Evolutionary conservation across 2,797 vertebrate genomes (phyloP).

Genomic region (Coreius guichenoti): DNA sequence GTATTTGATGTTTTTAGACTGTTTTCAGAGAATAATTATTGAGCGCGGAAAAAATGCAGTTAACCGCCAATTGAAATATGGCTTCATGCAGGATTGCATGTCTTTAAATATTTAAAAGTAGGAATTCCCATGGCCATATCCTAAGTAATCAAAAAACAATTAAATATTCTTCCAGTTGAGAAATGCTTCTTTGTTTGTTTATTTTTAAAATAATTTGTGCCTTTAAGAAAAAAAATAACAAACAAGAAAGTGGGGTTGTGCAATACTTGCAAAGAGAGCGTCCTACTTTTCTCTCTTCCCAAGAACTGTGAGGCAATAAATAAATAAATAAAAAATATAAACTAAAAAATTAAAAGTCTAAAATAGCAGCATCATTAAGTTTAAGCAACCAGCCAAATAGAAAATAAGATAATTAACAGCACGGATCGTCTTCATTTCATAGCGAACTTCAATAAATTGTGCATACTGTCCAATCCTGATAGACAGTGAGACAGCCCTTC

Average conservation of each 20-base stretch:
- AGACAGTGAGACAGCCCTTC: conserved; percentile 59
- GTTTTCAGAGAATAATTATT: conserved; percentile 76
- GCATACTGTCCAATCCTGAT: conserved; percentile 66
- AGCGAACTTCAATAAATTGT: conserved; percentile 62
- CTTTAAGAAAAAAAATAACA: conserved; percentile 67
- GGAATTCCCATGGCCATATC: conserved; percentile 81
- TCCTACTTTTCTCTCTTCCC: conserved; percentile 77
- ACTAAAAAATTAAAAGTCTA: conserved; percentile 67
- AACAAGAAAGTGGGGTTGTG: conserved; percentile 74
- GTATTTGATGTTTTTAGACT: conserved; percentile 68
- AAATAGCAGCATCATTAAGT: conserved; percentile 74
- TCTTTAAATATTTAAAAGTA: conserved; percentile 87
- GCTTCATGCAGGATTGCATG: conserved; percentile 75
- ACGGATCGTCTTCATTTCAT: conserved; percentile 71
- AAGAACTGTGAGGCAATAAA: conserved; percentile 75
- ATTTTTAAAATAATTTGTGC: conserved; percentile 81
- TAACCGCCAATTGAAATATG: conserved; percentile 81
- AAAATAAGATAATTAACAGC: conserved; percentile 75
- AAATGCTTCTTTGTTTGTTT: conserved; percentile 82
- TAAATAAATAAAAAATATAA: conserved; percentile 69
- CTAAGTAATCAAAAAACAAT: conserved; percentile 87
- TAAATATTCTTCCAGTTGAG: conserved; percentile 84
- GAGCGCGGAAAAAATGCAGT: conserved; percentile 71
- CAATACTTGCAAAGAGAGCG: conserved; percentile 79
- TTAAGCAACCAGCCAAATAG: conserved; percentile 71